Base-by-base conservation (phyloP, 2,797 vertebrate genomes). In the Ataeniobius toweri region DNA sequence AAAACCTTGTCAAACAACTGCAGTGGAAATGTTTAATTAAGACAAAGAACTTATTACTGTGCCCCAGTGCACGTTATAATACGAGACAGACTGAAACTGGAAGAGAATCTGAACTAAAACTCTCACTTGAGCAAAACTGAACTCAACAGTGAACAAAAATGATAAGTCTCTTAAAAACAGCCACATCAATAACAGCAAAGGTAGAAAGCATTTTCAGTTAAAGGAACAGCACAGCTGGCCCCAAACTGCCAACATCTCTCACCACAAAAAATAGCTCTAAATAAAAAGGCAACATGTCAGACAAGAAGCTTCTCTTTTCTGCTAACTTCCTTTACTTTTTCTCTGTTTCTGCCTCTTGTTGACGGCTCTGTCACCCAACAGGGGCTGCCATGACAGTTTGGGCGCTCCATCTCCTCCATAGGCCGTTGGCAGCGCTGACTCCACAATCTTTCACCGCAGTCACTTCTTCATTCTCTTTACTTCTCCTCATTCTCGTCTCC, bases 181-280 rank as follows among this genome's bases (percentile, higher is more conserved):
- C 83, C 59, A 73, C 76, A 76, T 68, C 55, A 86, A 48, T 68
- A 22, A 46, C 73, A 48, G 31, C 5, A 80, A 75, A 31, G 46
- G 74, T 51, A 14, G 78, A 81, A 78, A 82, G 67, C 51, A 71
- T 71, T 26, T 73, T 82, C 80, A 77, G 81, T 69, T 22, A 31
- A 81, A 83, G 81, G 70, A 76, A 74, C 28, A 67, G 81, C 76
- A 79, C 68, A 28, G 81, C 68, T 88, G 93, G 81, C 93, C 94
- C 77, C 91, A 94, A 94, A 94, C 91, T 94, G 93, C 93, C 94
- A 94, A 81, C 88, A 74, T 84, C 81, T 72, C 85, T 91, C 84
- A 83, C 90, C 84, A 88, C 91, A 91, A 87, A 82, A 90, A 88
- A 81, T 24, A 74, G 36, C 77, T 81, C 65, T 8, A 75, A 92